Percentiles rank a stretch among this genome's conserved stretches.
These are phyloP conservation scores for Gobio gobio DNA, from an alignment of 2,113 vertebrate species.

Conservation along the genomic window DNA sequence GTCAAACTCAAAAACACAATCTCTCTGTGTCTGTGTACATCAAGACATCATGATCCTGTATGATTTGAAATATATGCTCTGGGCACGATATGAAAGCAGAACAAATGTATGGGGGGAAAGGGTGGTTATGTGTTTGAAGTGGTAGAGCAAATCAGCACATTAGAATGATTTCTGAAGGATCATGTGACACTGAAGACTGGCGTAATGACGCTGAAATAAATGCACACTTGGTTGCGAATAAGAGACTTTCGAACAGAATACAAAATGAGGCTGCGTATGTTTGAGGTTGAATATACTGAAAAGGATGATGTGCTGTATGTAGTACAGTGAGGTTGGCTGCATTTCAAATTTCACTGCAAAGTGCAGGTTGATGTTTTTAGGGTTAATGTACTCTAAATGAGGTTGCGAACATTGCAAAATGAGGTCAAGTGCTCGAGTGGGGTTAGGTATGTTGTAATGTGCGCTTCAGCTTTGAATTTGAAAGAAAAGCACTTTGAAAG, in stretches of 20 bases:
- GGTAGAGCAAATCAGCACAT: not conserved
- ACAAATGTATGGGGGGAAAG: not conserved
- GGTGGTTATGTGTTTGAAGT: not conserved
- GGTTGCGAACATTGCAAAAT: not conserved
- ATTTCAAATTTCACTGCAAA: constrained; percentile 8
- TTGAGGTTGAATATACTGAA: not conserved
- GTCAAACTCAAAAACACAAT: not conserved
- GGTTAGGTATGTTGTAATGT: constrained; percentile 5
- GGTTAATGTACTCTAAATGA: constrained; percentile 15
- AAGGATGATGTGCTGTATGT: not conserved
- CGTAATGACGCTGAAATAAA: not conserved
- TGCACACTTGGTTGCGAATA: too few relatives aligned
- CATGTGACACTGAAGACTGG: not conserved
- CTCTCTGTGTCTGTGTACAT: not conserved
- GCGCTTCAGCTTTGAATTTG: constrained; percentile 14
- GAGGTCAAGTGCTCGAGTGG: constrained; percentile 18
- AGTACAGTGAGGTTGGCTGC: not conserved
- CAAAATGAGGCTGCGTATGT: not conserved
- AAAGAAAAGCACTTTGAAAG: constrained; percentile 39
- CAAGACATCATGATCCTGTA: not conserved
- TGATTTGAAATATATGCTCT: not conserved
- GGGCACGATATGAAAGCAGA: not conserved
- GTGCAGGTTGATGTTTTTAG: constrained; percentile 16
- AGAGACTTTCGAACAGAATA: too few relatives aligned
- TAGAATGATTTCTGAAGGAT: not conserved